Evolutionary conservation across 1,140 invertebrate species (phyloP).

Genomic region (Drosophila subobscura): DNA sequence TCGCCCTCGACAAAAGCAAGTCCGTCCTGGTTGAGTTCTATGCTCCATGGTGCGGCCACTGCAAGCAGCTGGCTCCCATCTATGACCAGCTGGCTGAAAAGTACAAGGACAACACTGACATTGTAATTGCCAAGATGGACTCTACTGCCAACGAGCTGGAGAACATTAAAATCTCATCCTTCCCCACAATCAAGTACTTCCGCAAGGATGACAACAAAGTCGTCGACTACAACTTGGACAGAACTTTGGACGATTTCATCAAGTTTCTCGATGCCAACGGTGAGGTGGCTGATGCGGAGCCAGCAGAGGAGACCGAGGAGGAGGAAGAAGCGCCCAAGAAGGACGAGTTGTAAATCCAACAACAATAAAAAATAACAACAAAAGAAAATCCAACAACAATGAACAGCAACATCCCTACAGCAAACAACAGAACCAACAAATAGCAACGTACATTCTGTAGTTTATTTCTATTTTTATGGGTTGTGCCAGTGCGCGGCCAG

Average conservation of each 20-base stretch:
- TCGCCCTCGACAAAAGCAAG: conserved; percentile 94
- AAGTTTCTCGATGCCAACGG: conserved; percentile 93
- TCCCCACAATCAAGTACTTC: conserved; percentile 98
- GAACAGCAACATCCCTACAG: conserved; percentile 57
- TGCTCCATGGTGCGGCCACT: conserved; percentile 98
- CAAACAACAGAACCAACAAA: conserved; percentile 59
- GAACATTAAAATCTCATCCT: conserved; percentile 96
- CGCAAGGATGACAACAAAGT: conserved; percentile 96
- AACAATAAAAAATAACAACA: conserved; percentile 35
- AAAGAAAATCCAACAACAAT: conserved; percentile 56
- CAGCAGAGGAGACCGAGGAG: conserved; percentile 65
- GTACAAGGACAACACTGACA: conserved; percentile 91
- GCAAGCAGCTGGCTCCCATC: conserved; percentile 97
- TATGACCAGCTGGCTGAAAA: conserved; percentile 93
- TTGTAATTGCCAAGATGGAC: conserved; percentile 99
- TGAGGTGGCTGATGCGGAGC: conserved; percentile 68
- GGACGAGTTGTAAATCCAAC: conserved; percentile 79
- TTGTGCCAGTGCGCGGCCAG: conserved; percentile 13
- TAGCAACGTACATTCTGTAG: conserved; percentile 80
- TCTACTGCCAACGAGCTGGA: conserved; percentile 98
- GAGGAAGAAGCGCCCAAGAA: conserved; percentile 78
- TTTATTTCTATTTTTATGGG: conserved; percentile 56
- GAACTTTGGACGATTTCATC: conserved; percentile 95
- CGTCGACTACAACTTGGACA: conserved; percentile 97
- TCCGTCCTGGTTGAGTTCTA: conserved; percentile 99